phyloP scores from a whole-genome alignment of 2,888 invertebrate genomes.

The Pandemis cinnamomeana region DNA sequence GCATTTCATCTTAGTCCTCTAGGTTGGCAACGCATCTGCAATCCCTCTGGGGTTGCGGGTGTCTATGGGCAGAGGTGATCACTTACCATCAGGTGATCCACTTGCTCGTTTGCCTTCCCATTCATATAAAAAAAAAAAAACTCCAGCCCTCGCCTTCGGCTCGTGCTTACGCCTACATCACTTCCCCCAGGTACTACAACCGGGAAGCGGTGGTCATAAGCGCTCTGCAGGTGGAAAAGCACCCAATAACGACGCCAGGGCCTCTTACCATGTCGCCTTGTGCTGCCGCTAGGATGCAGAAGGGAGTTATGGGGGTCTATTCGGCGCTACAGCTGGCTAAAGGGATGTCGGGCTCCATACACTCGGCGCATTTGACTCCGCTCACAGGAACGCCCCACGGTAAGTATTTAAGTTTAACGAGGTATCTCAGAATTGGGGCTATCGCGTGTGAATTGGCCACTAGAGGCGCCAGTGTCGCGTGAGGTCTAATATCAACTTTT shows the following conservation, averaged over 20 bases:
- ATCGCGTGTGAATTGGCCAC: no score
- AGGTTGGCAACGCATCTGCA: no score
- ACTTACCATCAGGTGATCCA: no score
- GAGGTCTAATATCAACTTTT: no score
- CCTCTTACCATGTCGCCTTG: conserved; percentile 90
- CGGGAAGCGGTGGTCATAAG: conserved; percentile 96
- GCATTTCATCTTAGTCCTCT: no score
- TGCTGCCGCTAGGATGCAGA: conserved; percentile 81
- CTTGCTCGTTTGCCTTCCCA: no score
- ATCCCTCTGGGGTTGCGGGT: no score
- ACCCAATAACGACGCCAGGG: conserved; percentile 95
- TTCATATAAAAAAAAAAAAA: no score
- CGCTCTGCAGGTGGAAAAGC: conserved; percentile 96
- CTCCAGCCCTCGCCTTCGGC: no score
- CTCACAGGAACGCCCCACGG: conserved; percentile 84
- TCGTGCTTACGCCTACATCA: neutral
- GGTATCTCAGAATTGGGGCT: no score
- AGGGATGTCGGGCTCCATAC: conserved; percentile 77
- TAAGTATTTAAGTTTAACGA: conserved; percentile 46
- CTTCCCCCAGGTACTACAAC: conserved; percentile 91
- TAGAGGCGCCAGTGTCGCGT: no score
- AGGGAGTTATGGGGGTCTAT: conserved; percentile 75
- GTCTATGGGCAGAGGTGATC: no score
- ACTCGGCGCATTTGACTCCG: conserved; percentile 87
- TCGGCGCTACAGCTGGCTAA: conserved; percentile 82